phyloP scores from a whole-genome alignment of 37 sponge, comb jelly and placozoan genomes.

The Bolinopsis microptera region DNA sequence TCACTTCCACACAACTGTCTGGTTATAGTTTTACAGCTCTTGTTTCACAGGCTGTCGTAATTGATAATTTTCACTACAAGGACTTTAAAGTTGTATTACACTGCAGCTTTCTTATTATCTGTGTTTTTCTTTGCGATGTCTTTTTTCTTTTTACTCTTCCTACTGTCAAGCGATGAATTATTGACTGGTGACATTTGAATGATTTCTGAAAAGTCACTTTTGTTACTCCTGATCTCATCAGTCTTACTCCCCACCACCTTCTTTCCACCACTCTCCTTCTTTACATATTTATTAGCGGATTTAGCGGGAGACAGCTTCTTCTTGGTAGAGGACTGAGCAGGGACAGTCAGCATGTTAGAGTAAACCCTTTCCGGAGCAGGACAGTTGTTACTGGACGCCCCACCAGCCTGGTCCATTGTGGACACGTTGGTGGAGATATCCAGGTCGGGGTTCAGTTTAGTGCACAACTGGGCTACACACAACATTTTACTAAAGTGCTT shows the following conservation, averaged over 20 bases:
- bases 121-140: background rate
- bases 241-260: background rate
- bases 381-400: conserved; percentile 43
- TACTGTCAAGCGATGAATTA: too few relatives aligned
- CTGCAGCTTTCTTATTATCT: background rate
- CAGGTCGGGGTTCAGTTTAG: conserved; percentile 17
- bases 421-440: conserved; percentile 63
- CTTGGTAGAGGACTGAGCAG: background rate
- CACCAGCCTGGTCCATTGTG: conserved; percentile 6
- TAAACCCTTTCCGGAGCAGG: conserved; percentile 24
- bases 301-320: background rate
- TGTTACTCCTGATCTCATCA: background rate
- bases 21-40: too few relatives aligned
- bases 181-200: background rate
- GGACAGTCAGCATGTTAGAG: conserved; percentile 51
- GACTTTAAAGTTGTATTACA: too few relatives aligned
- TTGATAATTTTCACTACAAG: too few relatives aligned
- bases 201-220: too few relatives aligned
- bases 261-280: background rate
- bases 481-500: background rate
- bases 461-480: background rate
- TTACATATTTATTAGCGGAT: too few relatives aligned
- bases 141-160: background rate
- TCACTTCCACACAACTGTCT: too few relatives aligned
- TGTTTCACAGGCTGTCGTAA: too few relatives aligned